Evolutionary conservation across 2,888 invertebrate genomes (phyloP), one percentile per base, ranked within the genome.

Genomic region (Hirtodrosophila alboralis): DNA sequence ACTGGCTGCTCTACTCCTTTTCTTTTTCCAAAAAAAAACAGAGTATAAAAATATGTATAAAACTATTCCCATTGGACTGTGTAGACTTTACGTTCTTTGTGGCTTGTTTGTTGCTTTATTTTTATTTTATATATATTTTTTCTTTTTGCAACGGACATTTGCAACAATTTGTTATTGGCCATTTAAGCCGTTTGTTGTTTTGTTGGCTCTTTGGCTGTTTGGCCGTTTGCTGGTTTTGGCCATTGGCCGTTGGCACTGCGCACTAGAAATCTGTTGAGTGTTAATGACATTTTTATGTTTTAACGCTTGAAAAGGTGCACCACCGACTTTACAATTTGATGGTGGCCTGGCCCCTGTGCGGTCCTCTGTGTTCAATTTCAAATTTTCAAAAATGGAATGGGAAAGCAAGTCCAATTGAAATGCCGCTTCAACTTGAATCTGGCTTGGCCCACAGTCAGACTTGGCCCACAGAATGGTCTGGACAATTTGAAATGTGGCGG

Each of bases 131-230:
- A n/a, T 33, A 7, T 31, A 31, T 37, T 53, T 33, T 40, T 38
- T 34, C 10, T 49, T 44, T 36, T 38, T 47, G 64, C 61, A 68
- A 51, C 54, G 37, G 49, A 48, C 72, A 85, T 83, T 85, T 80
- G 80, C 80, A 84, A 84, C 80, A 85, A 80, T 80, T 80, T 85
- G 86, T 84, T 84, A 85, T 80, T 85, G 80, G 86, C 80, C 79
- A 79, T 78, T 78, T 84, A 78, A 84, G 77, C 74, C 63, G 63
- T 73, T 76, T 76, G 68, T 61, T 62, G 52, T 37, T 36, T 27
- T 53, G 36, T 28, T 44, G 23, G 21, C 8, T 38, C 36, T 30
- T 18, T n/a, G n/a, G 23, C 9, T 33, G 37, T 6, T 23, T 23
- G 23, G 6, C 8, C 7, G 6, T 31, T 43, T 26, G 30, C 21